Conservation (phyloP, 2,797 vertebrate genomes). For the Semotilus atromaculatus region DNA sequence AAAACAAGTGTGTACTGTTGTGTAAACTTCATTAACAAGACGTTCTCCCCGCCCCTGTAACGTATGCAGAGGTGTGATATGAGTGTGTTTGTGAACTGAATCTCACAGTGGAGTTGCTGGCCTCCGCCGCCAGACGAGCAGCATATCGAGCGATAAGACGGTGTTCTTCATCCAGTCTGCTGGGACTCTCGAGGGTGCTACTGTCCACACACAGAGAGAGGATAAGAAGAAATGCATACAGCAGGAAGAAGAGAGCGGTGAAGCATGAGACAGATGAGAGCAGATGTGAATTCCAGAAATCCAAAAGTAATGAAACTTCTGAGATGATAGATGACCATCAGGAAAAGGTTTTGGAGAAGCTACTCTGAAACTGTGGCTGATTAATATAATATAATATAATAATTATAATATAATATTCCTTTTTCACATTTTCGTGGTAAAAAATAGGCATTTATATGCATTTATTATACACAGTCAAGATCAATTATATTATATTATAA, state of each 20-base stretch:
- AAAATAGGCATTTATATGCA: too few species aligned
- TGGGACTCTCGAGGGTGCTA: conserved; percentile 94
- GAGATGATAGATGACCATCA: conserved; percentile 4
- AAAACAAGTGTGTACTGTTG: background rate
- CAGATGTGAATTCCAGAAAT: conserved; percentile 1
- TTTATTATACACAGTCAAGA: too few species aligned
- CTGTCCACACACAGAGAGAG: conserved; percentile 49
- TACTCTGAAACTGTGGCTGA: background rate
- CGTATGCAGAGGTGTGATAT: background rate
- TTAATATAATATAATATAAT: too few species aligned
- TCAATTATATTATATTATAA: too few species aligned
- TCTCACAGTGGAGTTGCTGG: conserved; percentile 90
- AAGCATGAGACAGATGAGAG: conserved; percentile 6
- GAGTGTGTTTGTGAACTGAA: conserved; percentile 1
- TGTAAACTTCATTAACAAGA: background rate
- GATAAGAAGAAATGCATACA: conserved; percentile 53
- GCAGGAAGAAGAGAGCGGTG: conserved; percentile 47
- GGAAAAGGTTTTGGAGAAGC: background rate
- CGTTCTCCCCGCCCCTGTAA: background rate
- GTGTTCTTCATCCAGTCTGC: conserved; percentile 93
- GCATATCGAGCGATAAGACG: conserved; percentile 95
- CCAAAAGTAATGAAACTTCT: background rate
- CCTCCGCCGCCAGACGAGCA: conserved; percentile 92
- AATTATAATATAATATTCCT: too few species aligned
- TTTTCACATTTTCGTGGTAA: background rate